Percentiles rank a stretch among this genome's conserved stretches.
phyloP scores from a whole-genome alignment of 2,888 invertebrate species.

The Thysanoteuthis rhombus region DNA sequence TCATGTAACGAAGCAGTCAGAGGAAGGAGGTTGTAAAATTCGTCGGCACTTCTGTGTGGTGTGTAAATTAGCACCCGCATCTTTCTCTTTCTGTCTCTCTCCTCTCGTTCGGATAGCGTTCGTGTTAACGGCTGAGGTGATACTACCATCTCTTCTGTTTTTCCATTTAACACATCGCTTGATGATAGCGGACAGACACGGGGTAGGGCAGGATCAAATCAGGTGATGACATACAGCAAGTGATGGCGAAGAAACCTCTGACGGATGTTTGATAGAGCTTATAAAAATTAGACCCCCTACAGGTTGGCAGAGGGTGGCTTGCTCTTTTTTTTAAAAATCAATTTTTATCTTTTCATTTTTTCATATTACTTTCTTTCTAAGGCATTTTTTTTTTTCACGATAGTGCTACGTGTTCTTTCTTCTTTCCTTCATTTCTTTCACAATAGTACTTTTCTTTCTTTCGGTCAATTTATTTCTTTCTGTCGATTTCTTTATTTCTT shows the following conservation, averaged over 20 bases:
- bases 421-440: too few relatives aligned
- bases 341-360: too few relatives aligned
- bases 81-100: not conserved
- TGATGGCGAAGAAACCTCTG: not conserved
- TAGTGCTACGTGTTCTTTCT: too few relatives aligned
- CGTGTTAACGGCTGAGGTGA: not conserved
- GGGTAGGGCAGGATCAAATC: not conserved
- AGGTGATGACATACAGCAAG: not conserved
- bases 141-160: not conserved
- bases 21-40: not conserved
- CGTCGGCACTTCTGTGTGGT: not conserved
- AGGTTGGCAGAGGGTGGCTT: too few relatives aligned
- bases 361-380: too few relatives aligned
- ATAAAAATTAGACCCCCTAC: too few relatives aligned
- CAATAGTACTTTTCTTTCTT: too few relatives aligned
- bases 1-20: not conserved
- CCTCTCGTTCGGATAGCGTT: not conserved
- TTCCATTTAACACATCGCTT: not conserved
- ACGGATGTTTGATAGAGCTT: too few relatives aligned
- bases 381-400: too few relatives aligned
- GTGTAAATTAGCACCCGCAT: not conserved
- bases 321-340: too few relatives aligned
- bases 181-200: not conserved
- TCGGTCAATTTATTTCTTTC: too few relatives aligned
- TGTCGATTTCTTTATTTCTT: too few relatives aligned